These are phyloP conservation scores for Scolopax bukidnonensis DNA, from an alignment of 2,797 vertebrate species.

Conservation along the genomic window DNA sequence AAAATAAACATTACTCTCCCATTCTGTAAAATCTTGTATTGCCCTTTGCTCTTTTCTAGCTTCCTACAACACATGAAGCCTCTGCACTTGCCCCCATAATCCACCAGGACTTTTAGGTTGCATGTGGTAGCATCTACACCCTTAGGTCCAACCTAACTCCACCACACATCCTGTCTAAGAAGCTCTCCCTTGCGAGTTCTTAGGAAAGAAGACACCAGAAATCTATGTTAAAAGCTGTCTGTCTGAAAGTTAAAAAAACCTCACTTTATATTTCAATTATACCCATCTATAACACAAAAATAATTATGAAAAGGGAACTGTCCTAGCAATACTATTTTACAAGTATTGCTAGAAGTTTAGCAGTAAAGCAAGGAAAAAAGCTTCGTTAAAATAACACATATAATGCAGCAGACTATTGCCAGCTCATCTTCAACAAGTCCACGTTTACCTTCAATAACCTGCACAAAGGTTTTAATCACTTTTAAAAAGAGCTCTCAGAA, in stretches of 20 bases:
- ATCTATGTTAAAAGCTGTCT: background rate
- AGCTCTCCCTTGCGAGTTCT: background rate
- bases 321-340: background rate
- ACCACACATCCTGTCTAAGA: background rate
- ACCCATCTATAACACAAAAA: background rate
- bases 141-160: background rate
- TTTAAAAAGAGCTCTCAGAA: background rate
- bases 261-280: background rate
- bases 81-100: background rate
- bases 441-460: background rate
- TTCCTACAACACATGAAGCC: background rate
- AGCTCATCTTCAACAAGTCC: background rate
- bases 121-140: too few species aligned
- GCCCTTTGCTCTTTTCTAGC: background rate
- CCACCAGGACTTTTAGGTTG: background rate
- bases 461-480: background rate
- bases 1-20: background rate
- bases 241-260: background rate
- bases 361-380: background rate
- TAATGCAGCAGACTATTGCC: background rate
- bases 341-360: background rate
- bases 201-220: background rate
- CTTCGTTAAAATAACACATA: background rate
- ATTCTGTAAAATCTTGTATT: background rate
- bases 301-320: background rate